Conservation (phyloP, 2,888 invertebrate genomes). For the Cheilosia pagana region DNA sequence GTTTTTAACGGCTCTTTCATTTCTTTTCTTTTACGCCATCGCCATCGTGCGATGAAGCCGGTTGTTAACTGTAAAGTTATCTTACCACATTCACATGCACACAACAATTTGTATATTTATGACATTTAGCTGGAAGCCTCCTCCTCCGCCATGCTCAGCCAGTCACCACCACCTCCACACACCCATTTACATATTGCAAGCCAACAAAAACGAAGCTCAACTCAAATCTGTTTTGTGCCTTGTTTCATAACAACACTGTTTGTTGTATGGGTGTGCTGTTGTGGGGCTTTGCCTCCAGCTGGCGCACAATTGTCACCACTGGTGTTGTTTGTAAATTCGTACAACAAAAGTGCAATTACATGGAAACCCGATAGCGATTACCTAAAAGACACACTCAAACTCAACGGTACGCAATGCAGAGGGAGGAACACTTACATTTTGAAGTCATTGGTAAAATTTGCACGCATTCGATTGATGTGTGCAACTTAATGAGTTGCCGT, state of each 20-base stretch:
- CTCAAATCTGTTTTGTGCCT: conserved; percentile 6
- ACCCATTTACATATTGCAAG: conserved; percentile 20
- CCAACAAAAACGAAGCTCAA: neutral
- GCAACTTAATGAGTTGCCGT: conserved; percentile 24
- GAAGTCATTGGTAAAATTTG: conserved; percentile 44
- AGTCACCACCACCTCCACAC: conserved; percentile 7
- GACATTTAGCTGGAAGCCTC: conserved; percentile 44
- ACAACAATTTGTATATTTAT: conserved; percentile 24
- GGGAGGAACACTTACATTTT: conserved; percentile 10
- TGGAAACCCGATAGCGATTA: conserved; percentile 27
- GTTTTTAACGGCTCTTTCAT: conserved; percentile 42
- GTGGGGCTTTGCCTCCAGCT: neutral
- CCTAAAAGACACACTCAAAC: conserved; percentile 5
- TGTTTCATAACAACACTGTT: conserved; percentile 34
- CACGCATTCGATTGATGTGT: conserved; percentile 63
- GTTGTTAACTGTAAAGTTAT: conserved; percentile 58
- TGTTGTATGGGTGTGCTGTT: neutral
- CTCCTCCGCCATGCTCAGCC: conserved; percentile 12
- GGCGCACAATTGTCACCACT: conserved; percentile 11
- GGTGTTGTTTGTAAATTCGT: conserved; percentile 39
- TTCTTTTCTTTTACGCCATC: conserved; percentile 1
- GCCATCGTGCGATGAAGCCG: conserved; percentile 26
- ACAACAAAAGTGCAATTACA: conserved; percentile 53
- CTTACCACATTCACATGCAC: conserved; percentile 38
- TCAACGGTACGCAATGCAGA: conserved; percentile 7